Evolutionary conservation across 2,888 invertebrate species (phyloP), one percentile per base, ranked within the genome.

Genomic region (Amorpha juglandis): DNA sequence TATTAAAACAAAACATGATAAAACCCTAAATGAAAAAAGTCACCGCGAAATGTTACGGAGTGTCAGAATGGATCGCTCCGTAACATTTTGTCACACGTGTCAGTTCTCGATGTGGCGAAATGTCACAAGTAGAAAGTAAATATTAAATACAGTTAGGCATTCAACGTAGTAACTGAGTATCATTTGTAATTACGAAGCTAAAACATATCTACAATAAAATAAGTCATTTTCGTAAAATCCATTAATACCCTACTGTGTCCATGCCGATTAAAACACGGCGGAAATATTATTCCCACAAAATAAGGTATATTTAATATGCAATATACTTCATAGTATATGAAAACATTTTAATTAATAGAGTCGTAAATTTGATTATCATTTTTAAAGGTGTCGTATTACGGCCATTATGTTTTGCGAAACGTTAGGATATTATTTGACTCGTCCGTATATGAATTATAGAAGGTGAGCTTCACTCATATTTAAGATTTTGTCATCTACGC

Each of bases 261-360:
- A 55, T 8, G 16, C 6, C 48, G n/a, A 48, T 48, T 16, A 16
- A 3, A 19, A 14, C 8, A 55, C 12, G 12, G 7, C 52, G 38
- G 11, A 16, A 35, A 16, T 11, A 14, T 55, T 3, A 16, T 55
- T 55, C 35, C 11, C n/a, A 9, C 16, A 55, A 55, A 55, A 53
- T 53, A 53, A 53, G 21, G 12, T 33, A 33, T 53, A 33, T 14
- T 14, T 33, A 33, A 16, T 8, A 38, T 11, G 33, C 16, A 35
- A 33, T 16, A 55, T 55, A 16, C 11, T 27, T 27, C 27, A 27
- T 27, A 27, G 16, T 38, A 38, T 38, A 35, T 55, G 14, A 55
- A 55, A 55, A 55, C 38, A 16, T 55, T 55, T 55, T 55, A 38
- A 55, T 55, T 55, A 38, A 16, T 38, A 11, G 11, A 16, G 38